Base-by-base conservation (phyloP, 2,888 invertebrate genomes). In the Chymomyza amoena region DNA sequence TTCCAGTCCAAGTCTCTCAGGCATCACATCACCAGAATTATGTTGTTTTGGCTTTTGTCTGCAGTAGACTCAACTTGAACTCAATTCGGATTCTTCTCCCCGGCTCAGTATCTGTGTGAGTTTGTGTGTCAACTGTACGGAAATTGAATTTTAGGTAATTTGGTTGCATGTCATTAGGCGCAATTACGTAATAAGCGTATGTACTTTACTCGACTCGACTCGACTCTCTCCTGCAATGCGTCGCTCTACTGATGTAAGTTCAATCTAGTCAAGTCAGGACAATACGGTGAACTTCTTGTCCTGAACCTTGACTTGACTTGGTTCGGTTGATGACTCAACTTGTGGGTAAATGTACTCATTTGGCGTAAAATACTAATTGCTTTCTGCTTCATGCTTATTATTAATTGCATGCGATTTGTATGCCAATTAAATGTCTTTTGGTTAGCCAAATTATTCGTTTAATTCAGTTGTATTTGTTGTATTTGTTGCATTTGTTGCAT, bases 111-210 rank as follows among this genome's bases (percentile, higher is more conserved):
- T 57, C 9, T 68, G 56, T 69, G 69, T 64, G 52, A 50, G 39
- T 50, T 13, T 61, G 66, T 57, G 32, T 61, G 54, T 50, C 59
- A 65, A 57, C 59, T 59, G 66, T 68, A 56, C 39, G 84, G 73
- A 87, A 84, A 87, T 84, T 81, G 74, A 87, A 87, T 87, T 84
- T 87, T 66, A 64, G 74, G 73, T 74, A 86, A 86, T 80, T 80
- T 87, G 76, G 76, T 84, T 87, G 87, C 82, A 80, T 84, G 73
- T 72, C 81, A 83, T 84, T 87, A 87, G 77, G 66, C 70, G 77
- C 82, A 84, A 84, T 84, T 84, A 87, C 72, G 72, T 73, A 79
- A 79, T 87, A 79, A 72, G 70, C 74, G 73, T 45, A 45, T 45
- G 39, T 45, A 45, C 39, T 45, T 45, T 45, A 64, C 36, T 28